phyloP scores from a whole-genome alignment of 2,113 vertebrate species.

The Synodontis membranacea region DNA sequence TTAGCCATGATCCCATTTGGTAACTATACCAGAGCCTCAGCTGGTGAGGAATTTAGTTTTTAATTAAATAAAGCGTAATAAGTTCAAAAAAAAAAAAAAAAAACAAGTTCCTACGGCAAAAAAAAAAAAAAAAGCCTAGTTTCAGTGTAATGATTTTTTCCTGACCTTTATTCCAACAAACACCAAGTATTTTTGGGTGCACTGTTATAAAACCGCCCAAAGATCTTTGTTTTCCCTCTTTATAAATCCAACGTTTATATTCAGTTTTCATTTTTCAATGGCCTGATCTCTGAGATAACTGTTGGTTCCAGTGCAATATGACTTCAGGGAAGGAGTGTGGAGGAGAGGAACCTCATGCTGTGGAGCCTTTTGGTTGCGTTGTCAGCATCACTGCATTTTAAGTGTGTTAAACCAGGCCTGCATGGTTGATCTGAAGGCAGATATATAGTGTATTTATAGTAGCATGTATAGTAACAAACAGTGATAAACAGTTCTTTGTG shows the following conservation, averaged over 20 bases:
- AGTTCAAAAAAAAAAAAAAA: background rate
- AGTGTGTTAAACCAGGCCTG: conserved; percentile 1
- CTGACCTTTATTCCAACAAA: background rate
- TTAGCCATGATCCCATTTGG: background rate
- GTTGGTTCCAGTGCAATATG: background rate
- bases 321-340: background rate
- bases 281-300: background rate
- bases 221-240: background rate
- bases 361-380: background rate
- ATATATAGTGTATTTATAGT: background rate
- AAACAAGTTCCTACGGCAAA: background rate
- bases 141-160: background rate
- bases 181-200: background rate
- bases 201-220: background rate
- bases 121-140: background rate
- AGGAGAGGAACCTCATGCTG: background rate
- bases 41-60: background rate
- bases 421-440: background rate
- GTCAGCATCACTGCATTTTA: background rate
- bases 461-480: background rate
- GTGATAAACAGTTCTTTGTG: background rate
- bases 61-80: background rate
- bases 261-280: background rate
- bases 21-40: background rate
- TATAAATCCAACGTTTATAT: background rate